Conservation (phyloP, 2,888 invertebrate genomes). For the Callimorpha dominula region DNA sequence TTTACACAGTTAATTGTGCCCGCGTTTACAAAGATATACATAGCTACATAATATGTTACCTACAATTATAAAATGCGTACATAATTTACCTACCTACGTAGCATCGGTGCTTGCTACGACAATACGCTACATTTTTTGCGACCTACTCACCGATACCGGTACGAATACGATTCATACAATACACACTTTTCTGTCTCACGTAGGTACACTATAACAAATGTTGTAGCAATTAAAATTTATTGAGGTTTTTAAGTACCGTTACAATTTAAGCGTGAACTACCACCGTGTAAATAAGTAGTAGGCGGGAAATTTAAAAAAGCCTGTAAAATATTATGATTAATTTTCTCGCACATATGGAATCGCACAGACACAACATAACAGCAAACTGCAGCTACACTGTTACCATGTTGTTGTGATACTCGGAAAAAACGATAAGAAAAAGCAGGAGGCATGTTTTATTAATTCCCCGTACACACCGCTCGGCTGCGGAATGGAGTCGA, state of each 20-base stretch:
- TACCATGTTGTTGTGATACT: constrained; percentile 77
- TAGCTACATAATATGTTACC: not conserved
- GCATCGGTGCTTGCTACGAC: constrained; percentile 57
- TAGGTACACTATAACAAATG: constrained; percentile 32
- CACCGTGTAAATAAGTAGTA: constrained; percentile 34
- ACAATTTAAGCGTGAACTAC: constrained; percentile 48
- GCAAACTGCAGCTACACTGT: constrained; percentile 68
- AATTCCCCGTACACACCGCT: constrained; percentile 82
- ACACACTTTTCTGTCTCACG: constrained; percentile 53
- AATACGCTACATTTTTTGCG: constrained; percentile 56
- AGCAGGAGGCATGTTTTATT: constrained; percentile 83
- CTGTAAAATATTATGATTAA: constrained; percentile 65
- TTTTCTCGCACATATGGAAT: constrained; percentile 59
- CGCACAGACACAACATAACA: constrained; percentile 63
- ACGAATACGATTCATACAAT: constrained; percentile 36
- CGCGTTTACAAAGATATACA: constrained; percentile 39
- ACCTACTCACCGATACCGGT: constrained; percentile 43
- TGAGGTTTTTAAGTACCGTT: constrained; percentile 64
- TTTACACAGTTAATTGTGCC: constrained; percentile 80
- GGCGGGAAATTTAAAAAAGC: constrained; percentile 53
- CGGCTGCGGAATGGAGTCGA: constrained; percentile 80
- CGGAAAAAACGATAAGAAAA: constrained; percentile 78
- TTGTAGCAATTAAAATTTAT: constrained; percentile 50
- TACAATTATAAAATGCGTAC: constrained; percentile 1
- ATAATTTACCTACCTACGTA: constrained; percentile 46